Base-by-base conservation (phyloP, 1,140 invertebrate species). In the Hyposmocoma kahamanoa region DNA sequence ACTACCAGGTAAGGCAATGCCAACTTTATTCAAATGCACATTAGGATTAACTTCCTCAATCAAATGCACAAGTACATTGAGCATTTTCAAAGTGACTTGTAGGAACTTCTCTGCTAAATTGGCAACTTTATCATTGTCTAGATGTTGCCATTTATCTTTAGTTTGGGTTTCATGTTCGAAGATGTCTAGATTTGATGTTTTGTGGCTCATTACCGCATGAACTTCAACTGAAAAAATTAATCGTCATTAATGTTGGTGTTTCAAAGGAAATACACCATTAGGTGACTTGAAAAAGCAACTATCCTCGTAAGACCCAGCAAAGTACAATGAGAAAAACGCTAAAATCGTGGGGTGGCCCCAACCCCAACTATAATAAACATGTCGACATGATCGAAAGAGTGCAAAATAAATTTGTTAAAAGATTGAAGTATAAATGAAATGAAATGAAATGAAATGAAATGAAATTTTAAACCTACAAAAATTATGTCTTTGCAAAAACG, bases 1-100 rank as follows among this genome's bases (percentile, higher is more conserved):
- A 54, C 84, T 89, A 0, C 89, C 87, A 0, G 88, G 90, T 17
- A 90, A 69, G 1, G 88, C 86, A 55, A 89, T 88, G 1, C 84
- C 67, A 10, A 76, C 64, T 43, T 88, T 86, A 62, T 88, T 84
- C 38, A 90, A 88, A 32, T 89, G 84, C 0, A 90, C 79, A 28
- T 88, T 87, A 42, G 92, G 87, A 48, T 88, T 88, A 36, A 90
- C 84, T 46, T 95, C 93, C 59, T 95, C 93, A 38, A 95, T 89
- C 34, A 95, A 89, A 70, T 94, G 92, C 15, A 91, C 89, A 65
- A 92, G 91, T 34, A 94, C 90, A 68, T 94, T 94, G 18, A 95
- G 65, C 28, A 95, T 71, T 69, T 92, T 90, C 24, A 92, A 67
- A 0, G 93, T 86, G 54, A 95, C 92, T 24, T 80, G 87, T 6